A percentile compares a stretch with the other conserved stretches of the same genome.
phyloP scores from a whole-genome alignment of 64 coral and sea anemone species.

The Platygyra sinensis region DNA sequence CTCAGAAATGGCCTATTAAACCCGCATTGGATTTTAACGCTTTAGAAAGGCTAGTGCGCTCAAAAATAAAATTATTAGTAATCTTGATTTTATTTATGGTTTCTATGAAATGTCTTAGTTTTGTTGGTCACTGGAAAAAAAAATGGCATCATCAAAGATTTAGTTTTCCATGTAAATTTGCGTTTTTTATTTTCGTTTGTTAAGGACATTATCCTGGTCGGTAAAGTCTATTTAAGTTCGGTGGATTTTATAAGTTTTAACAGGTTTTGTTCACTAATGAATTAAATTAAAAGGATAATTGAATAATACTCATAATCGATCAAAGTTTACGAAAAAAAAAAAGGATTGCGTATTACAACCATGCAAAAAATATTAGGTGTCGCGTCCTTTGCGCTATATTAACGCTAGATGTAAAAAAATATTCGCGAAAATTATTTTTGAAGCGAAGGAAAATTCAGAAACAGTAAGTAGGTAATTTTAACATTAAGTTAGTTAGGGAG shows the following conservation, averaged over 20 bases:
- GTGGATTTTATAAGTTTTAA: not conserved
- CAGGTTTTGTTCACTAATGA: not conserved
- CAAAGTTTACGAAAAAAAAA: not conserved
- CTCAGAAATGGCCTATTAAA: too few species aligned
- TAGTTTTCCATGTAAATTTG: too few species aligned
- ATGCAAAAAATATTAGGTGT: not conserved
- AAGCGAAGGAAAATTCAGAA: not conserved
- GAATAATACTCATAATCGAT: too few species aligned
- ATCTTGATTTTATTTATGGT: not conserved
- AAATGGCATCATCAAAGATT: too few species aligned
- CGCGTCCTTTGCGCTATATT: not conserved
- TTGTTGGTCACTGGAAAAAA: too few species aligned
- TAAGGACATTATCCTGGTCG: too few species aligned
- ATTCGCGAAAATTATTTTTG: not conserved
- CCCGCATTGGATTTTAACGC: too few species aligned
- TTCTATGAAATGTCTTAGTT: not conserved
- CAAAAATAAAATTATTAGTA: too few species aligned
- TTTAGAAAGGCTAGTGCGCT: too few species aligned
- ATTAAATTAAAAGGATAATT: not conserved
- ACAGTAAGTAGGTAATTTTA: not conserved
- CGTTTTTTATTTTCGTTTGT: too few species aligned
- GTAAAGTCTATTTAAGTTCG: too few species aligned
- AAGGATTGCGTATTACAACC: not conserved
- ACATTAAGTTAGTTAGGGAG: slow-evolving; percentile 7
- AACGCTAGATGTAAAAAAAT: not conserved